A percentile compares a stretch with the other conserved stretches of the same genome.
Conservation (phyloP, 2,888 invertebrate genomes). For the Drosophila koepferae region DNA sequence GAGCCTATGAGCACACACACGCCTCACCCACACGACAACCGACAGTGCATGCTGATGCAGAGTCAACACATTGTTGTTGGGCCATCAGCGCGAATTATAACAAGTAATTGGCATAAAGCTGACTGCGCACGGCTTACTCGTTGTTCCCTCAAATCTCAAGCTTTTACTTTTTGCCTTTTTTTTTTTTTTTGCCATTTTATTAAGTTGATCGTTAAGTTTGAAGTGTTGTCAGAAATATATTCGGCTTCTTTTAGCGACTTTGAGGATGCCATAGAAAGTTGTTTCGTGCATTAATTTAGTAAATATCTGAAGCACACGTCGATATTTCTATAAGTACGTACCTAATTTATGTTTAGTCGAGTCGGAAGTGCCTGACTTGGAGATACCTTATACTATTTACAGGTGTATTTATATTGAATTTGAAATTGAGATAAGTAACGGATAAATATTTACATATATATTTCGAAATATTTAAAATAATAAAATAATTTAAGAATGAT, state of each 20-base stretch:
- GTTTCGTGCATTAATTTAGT: background rate
- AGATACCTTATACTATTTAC: background rate
- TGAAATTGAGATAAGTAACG: too few relatives aligned
- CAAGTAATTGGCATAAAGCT: constrained; percentile 7
- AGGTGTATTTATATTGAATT: too few relatives aligned
- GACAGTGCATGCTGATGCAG: background rate
- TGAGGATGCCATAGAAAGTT: background rate
- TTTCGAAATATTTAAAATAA: too few relatives aligned
- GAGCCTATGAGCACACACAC: constrained; percentile 62
- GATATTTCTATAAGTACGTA: background rate
- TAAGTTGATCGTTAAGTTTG: background rate
- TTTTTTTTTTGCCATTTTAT: background rate
- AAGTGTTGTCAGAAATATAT: background rate
- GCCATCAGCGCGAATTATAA: constrained; percentile 3
- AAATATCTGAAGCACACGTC: background rate
- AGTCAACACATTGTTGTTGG: constrained; percentile 2
- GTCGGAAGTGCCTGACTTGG: background rate
- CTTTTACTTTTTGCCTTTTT: background rate
- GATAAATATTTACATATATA: too few relatives aligned
- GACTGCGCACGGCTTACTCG: background rate
- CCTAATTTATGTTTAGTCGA: background rate
- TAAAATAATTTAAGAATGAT: too few relatives aligned
- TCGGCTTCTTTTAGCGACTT: background rate
- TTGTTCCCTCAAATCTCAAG: background rate
- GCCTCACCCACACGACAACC: constrained; percentile 8